Base-by-base conservation (phyloP, 2,888 invertebrate genomes). In the Mayetiola destructor region DNA sequence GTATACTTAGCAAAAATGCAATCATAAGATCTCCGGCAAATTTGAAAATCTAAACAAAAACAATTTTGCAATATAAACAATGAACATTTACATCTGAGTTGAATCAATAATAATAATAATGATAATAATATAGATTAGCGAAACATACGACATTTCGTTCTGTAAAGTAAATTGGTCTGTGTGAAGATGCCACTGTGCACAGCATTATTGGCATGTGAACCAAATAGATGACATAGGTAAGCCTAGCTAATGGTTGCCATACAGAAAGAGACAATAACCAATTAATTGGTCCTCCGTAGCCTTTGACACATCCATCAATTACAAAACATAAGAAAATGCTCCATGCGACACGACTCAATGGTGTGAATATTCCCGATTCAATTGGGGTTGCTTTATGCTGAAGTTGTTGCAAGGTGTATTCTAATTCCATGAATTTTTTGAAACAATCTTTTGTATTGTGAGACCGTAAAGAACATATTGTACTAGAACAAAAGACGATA, bases 281-380 rank as follows among this genome's bases (percentile, higher is more conserved):
- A 55, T 67, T 65, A 35, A 66, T 64, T 56, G 64, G 16, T 0
- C 70, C 67, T 0, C 68, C 69, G 57, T 67, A 66, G 6, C 68
- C 69, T 27, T 66, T 61, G 10, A 65, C 59, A 55, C 70, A 70
- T 56, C 67, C 67, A 40, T 66, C 69, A 2, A 69, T 66, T 27
- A 69, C 56, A 67, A 70, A 67, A 16, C 62, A 62, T 4, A 69
- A 58, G 0, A 63, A 65, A 27, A 68, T 16, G 0, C 69, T 63
- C 69, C 69, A 69, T 27, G 64, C 64, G 1, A 67, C 61, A 3
- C 68, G 64, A 1, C 63, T 64, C 0, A 67, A 54, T 0, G 66
- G 63, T 32, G 65, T 61, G 59, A 63, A 70, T 59, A 68, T 65
- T 1, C 67, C 69, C 16, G 65, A 64, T 59, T 71, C 71, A 37